A percentile compares a stretch with the other conserved stretches of the same genome.
Conservation (phyloP, 2,888 invertebrate genomes). For the Pollenia angustigena region DNA sequence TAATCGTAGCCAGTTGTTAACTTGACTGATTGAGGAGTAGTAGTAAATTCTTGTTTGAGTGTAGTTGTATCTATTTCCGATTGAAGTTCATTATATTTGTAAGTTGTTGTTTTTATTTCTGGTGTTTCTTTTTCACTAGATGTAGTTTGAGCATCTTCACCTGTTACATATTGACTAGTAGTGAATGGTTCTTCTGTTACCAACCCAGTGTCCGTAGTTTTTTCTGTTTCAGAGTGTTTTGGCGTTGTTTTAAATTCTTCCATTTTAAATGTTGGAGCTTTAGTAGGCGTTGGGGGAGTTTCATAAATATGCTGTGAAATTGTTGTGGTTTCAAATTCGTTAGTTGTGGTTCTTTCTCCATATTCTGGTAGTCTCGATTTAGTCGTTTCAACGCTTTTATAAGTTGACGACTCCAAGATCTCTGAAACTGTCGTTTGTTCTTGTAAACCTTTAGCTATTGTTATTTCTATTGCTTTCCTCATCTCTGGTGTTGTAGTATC, state of each 20-base stretch:
- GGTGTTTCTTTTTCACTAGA: background rate
- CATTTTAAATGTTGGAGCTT: background rate
- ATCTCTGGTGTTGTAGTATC: background rate
- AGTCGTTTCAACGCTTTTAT: slow-evolving; percentile 8
- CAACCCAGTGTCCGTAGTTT: background rate
- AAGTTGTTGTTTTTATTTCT: background rate
- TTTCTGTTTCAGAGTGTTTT: background rate
- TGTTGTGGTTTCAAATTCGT: slow-evolving; percentile 18
- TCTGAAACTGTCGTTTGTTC: background rate
- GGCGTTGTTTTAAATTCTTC: background rate
- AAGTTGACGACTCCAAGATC: background rate
- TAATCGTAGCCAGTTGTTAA: slow-evolving; percentile 7
- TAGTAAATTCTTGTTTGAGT: background rate
- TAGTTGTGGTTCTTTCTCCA: background rate
- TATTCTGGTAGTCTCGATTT: background rate
- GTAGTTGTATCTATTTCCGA: background rate
- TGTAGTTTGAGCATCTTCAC: slow-evolving; percentile 14
- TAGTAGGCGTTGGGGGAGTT: background rate
- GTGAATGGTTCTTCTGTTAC: background rate
- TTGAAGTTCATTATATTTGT: background rate
- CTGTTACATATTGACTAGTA: background rate
- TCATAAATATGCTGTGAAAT: background rate
- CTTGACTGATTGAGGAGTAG: slow-evolving; percentile 28
- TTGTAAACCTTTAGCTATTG: slow-evolving; percentile 3
- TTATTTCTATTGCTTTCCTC: background rate